A percentile compares a stretch with the other conserved stretches of the same genome.
phyloP scores from a whole-genome alignment of 2,888 invertebrate genomes.

The Ophraella communa region DNA sequence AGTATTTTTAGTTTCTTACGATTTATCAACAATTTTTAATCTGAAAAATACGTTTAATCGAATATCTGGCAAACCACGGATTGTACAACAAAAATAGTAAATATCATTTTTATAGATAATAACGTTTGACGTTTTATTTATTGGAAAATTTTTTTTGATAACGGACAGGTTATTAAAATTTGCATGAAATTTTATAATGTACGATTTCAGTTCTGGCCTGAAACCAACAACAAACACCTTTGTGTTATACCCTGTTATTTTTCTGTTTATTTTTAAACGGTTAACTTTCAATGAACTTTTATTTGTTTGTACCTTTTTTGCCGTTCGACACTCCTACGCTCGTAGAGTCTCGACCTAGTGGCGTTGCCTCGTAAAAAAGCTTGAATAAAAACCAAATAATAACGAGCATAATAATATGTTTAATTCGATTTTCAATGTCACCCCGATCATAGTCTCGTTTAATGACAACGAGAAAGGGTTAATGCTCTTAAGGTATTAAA shows the following conservation, averaged over 20 bases:
- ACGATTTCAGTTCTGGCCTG: too few relatives aligned
- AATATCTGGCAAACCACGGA: too few relatives aligned
- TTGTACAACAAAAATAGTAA: too few relatives aligned
- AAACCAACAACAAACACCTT: too few relatives aligned
- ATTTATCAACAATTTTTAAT: too few relatives aligned
- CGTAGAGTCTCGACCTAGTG: not conserved
- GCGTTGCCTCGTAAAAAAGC: not conserved
- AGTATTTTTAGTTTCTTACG: too few relatives aligned
- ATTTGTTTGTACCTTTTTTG: not conserved
- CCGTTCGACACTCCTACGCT: not conserved
- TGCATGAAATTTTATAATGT: too few relatives aligned
- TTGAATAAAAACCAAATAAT: conserved; percentile 1
- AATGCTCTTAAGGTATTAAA: conserved; percentile 31
- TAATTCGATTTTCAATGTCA: not conserved
- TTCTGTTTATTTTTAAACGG: not conserved
- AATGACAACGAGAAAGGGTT: conserved; percentile 29
- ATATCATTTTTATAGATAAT: too few relatives aligned
- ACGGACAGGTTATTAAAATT: too few relatives aligned
- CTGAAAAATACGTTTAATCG: too few relatives aligned
- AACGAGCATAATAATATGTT: conserved; percentile 1
- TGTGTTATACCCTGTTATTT: not conserved
- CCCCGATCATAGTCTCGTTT: conserved; percentile 13
- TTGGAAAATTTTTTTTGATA: too few relatives aligned
- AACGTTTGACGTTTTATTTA: too few relatives aligned
- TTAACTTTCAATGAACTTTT: not conserved